phyloP scores from a whole-genome alignment of 1,140 invertebrate species.

The Ceratosolen fusciceps region DNA sequence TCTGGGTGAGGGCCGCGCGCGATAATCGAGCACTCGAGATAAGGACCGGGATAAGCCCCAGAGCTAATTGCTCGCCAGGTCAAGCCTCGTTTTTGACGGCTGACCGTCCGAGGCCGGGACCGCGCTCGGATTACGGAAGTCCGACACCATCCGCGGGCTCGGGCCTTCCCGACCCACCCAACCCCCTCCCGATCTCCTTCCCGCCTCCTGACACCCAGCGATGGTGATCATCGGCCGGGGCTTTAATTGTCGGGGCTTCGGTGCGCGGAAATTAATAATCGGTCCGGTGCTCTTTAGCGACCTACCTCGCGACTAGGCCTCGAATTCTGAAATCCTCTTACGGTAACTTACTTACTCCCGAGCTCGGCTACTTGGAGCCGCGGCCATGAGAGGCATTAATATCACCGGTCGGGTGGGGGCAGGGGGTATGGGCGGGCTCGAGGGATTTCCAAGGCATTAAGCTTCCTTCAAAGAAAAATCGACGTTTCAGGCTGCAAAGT shows the following conservation, averaged over 20 bases:
- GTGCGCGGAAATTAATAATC: neutral
- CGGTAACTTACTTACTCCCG: neutral
- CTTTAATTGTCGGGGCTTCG: neutral
- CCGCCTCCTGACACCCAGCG: neutral
- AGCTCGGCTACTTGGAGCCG: too few relatives aligned
- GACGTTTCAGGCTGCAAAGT: too few relatives aligned
- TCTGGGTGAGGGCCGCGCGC: constrained; percentile 13
- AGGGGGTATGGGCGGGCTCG: too few relatives aligned
- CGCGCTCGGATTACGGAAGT: neutral
- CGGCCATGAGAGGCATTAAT: too few relatives aligned
- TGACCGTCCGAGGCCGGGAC: neutral
- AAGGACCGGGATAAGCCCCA: neutral
- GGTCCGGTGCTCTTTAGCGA: neutral
- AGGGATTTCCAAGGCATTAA: too few relatives aligned
- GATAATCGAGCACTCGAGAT: neutral
- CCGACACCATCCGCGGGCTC: neutral
- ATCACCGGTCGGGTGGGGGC: too few relatives aligned
- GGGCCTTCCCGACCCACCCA: too few relatives aligned
- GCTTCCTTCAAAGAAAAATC: too few relatives aligned
- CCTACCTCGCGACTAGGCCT: neutral
- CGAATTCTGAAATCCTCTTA: neutral
- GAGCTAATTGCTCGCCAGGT: neutral
- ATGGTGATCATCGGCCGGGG: neutral
- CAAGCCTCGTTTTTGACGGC: neutral
- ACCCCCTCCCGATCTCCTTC: too few relatives aligned